A percentile compares a stretch with the other conserved stretches of the same genome.
Conservation (phyloP, 1,140 invertebrate genomes). For the Brachionus paranguensis region DNA sequence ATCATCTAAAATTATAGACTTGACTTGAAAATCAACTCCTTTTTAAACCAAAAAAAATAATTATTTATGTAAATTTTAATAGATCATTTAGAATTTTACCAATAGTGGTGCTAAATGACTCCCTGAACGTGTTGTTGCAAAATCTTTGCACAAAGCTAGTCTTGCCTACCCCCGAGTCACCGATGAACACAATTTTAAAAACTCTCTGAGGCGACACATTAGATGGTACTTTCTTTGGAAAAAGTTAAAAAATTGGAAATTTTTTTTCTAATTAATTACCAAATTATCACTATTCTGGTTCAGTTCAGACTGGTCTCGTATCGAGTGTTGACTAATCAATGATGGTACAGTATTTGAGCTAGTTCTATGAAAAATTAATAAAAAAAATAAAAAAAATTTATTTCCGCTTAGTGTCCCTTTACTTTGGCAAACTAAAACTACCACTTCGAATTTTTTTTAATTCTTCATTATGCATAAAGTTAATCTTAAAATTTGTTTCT, state of each 20-base stretch:
- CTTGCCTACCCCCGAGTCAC: constrained; percentile 62
- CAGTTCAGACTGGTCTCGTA: background rate
- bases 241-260: background rate
- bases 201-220: constrained; percentile 35
- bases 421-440: background rate
- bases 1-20: constrained; percentile 56
- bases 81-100: constrained; percentile 47
- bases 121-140: constrained; percentile 58
- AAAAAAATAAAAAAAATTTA: background rate
- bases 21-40: constrained; percentile 62
- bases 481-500: constrained; percentile 19
- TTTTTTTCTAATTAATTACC: background rate
- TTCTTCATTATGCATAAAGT: constrained; percentile 16
- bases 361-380: background rate
- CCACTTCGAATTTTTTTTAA: constrained; percentile 1
- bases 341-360: background rate
- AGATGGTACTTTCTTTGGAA: constrained; percentile 6
- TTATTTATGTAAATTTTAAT: background rate
- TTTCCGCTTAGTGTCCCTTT: background rate
- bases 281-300: background rate
- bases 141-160: constrained; percentile 61
- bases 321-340: background rate
- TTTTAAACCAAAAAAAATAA: constrained; percentile 41
- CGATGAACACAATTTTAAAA: constrained; percentile 39
- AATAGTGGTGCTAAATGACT: constrained; percentile 59